Conservation (phyloP, 2,113 vertebrate species). For the Phyllostomus discolor region DNA sequence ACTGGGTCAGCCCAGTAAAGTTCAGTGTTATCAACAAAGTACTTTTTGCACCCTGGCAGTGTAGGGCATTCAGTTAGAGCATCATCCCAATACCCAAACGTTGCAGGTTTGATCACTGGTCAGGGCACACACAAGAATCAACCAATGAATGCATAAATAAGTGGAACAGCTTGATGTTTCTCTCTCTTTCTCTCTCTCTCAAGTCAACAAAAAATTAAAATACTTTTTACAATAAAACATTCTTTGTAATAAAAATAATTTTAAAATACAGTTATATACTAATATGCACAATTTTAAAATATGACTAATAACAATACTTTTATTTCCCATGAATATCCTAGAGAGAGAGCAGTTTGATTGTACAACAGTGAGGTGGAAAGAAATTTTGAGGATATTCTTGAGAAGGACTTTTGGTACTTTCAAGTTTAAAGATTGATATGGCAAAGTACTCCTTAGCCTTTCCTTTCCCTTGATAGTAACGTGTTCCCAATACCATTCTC, state of each 20-base stretch:
- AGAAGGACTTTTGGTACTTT: neutral
- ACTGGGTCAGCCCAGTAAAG: neutral
- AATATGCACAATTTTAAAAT: neutral
- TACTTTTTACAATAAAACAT: neutral
- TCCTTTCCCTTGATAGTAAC: neutral
- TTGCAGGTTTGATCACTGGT: too few relatives aligned
- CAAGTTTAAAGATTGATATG: neutral
- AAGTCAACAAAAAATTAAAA: neutral
- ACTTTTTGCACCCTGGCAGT: neutral
- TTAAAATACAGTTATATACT: neutral
- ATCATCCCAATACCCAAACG: too few relatives aligned
- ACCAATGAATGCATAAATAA: too few relatives aligned
- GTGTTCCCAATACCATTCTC: neutral
- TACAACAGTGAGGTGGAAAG: neutral
- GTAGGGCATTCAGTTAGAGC: too few relatives aligned
- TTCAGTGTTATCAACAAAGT: neutral
- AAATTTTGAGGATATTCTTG: neutral
- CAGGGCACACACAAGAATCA: too few relatives aligned
- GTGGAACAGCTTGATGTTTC: too few relatives aligned
- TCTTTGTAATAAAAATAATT: conserved; percentile 10
- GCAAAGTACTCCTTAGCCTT: neutral
- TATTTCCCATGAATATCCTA: neutral
- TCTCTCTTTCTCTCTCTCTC: too few relatives aligned
- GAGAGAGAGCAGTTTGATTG: neutral
- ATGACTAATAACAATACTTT: neutral